phyloP scores from a whole-genome alignment of 2,113 vertebrate genomes.

The Hemiprocne comata region DNA sequence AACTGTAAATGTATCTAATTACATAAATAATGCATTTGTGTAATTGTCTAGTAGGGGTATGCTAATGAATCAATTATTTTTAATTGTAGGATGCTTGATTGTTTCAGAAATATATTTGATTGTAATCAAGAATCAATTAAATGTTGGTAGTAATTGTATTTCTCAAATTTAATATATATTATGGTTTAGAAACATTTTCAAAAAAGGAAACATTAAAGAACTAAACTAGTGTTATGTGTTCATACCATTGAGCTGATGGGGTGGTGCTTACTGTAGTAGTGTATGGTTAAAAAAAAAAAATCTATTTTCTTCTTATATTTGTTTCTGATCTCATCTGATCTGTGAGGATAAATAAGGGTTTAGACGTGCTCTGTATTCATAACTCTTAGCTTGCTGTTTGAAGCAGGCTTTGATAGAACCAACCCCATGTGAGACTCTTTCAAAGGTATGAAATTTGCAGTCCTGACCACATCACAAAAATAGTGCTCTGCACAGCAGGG shows the following conservation, averaged over 20 bases:
- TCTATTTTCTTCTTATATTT: neutral
- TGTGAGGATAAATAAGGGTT: neutral
- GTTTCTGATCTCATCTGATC: neutral
- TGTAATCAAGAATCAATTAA: constrained; percentile 83
- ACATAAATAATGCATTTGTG: constrained; percentile 84
- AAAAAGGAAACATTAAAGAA: neutral
- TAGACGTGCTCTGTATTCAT: neutral
- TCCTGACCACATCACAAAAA: neutral
- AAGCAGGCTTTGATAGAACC: neutral
- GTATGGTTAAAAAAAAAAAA: neutral
- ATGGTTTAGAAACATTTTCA: constrained; percentile 9
- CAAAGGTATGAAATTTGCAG: neutral
- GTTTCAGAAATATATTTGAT: constrained; percentile 81
- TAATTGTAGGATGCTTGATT: constrained; percentile 79
- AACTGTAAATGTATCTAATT: constrained; percentile 78
- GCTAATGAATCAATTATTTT: constrained; percentile 83
- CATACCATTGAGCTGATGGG: neutral
- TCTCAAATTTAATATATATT: constrained; percentile 69
- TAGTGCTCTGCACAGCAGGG: neutral
- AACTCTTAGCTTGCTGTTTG: neutral
- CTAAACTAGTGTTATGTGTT: neutral
- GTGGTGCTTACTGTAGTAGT: neutral
- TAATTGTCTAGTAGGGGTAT: constrained; percentile 74
- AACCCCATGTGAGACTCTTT: neutral
- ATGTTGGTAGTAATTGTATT: constrained; percentile 77